These are phyloP conservation scores for Amazona guildingii DNA, from an alignment of 2,113 vertebrate species.

Conservation along the genomic window DNA sequence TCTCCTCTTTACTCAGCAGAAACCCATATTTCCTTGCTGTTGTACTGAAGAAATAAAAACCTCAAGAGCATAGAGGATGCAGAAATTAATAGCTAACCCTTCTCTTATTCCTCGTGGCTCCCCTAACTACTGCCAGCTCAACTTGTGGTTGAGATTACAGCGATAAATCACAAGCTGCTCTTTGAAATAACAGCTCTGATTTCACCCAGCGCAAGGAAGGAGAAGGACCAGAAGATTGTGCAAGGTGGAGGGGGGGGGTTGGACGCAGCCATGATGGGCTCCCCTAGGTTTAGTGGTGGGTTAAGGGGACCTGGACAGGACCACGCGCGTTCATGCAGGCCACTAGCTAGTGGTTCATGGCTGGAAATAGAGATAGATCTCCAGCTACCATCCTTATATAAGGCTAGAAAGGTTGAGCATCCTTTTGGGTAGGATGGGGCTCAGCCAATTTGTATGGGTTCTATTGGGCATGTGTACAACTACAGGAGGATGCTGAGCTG, in stretches of 20 bases:
- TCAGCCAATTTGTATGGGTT: accelerated
- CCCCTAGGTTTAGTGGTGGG: background rate
- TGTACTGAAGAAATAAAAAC: background rate
- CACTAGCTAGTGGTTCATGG: accelerated
- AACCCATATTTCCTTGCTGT: background rate
- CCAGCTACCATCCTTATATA: accelerated
- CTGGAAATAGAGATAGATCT: background rate
- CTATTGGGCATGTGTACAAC: accelerated
- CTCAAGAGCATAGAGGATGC: slow-evolving; percentile 40
- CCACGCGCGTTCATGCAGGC: accelerated
- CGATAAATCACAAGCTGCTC: slow-evolving; percentile 63
- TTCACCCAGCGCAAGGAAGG: slow-evolving; percentile 11
- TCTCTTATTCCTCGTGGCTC: slow-evolving; percentile 28
- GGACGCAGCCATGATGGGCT: accelerated
- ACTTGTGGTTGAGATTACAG: slow-evolving; percentile 64
- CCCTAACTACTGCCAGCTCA: slow-evolving; percentile 56
- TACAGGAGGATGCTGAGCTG: background rate
- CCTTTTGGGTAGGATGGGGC: background rate
- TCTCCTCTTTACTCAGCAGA: background rate
- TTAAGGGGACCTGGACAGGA: accelerated
- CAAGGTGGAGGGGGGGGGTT: background rate
- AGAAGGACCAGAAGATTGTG: background rate
- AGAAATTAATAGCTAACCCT: slow-evolving; percentile 11
- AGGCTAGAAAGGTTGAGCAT: background rate
- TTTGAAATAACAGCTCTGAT: slow-evolving; percentile 66